phyloP scores from a whole-genome alignment of 2,113 vertebrate species.

The Gorilla gorilla region DNA sequence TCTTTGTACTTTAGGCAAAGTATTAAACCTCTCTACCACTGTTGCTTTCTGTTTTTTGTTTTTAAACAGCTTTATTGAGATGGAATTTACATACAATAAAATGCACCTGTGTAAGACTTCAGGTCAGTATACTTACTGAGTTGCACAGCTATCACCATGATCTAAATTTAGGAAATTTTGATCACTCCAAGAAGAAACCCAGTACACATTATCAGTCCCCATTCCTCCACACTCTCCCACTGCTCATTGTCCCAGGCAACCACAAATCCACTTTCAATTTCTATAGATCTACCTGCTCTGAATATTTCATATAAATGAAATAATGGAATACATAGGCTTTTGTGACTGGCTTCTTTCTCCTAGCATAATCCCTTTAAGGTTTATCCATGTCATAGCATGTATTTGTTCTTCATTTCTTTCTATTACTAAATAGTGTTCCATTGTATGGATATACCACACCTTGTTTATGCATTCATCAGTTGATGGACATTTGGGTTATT shows the following conservation, averaged over 20 bases:
- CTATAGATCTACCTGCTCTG: not conserved
- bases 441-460: not conserved
- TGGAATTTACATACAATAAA: not conserved
- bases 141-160: not conserved
- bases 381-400: not conserved
- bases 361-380: not conserved
- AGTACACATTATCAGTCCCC: not conserved
- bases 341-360: not conserved
- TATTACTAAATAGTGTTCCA: not conserved
- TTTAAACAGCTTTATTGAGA: constrained; percentile 17
- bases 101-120: not conserved
- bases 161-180: constrained; percentile 36
- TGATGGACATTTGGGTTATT: not conserved
- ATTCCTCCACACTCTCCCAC: not conserved
- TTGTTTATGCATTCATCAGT: not conserved
- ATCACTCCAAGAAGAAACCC: not conserved
- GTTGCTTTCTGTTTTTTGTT: not conserved
- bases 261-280: not conserved
- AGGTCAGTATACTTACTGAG: not conserved
- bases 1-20: not conserved
- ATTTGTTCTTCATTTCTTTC: not conserved
- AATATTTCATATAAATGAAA: not conserved
- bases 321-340: not conserved
- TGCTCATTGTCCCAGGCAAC: no score
- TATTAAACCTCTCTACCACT: not conserved